These are phyloP conservation scores for Bufo bufo DNA, from an alignment of 2,113 vertebrate genomes.

Conservation along the genomic window DNA sequence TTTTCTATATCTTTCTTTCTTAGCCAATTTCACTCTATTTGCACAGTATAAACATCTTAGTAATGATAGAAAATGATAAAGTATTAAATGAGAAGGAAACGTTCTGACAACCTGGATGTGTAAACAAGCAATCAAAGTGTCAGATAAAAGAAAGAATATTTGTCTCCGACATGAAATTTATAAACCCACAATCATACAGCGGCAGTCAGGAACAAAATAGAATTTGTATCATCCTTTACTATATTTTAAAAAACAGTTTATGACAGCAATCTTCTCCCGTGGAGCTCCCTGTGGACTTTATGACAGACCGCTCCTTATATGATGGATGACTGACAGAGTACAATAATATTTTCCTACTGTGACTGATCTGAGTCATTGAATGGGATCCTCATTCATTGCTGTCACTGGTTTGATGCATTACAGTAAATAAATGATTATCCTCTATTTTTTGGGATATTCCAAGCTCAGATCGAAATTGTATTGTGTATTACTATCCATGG, in stretches of 20 bases:
- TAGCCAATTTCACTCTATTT: not conserved
- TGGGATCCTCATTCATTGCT: conserved; percentile 19
- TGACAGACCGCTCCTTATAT: not conserved
- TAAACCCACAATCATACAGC: not conserved
- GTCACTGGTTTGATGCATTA: not conserved
- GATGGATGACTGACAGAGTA: conserved; percentile 32
- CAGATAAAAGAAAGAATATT: not conserved
- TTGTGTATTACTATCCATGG: not conserved
- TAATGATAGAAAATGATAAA: not conserved
- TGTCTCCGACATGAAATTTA: not conserved
- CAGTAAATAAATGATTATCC: not conserved
- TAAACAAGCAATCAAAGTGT: not conserved
- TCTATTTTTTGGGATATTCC: not conserved
- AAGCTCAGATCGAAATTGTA: not conserved
- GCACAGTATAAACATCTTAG: not conserved
- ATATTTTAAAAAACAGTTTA: not conserved
- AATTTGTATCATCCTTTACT: not conserved
- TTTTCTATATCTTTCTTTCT: not conserved
- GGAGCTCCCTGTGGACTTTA: not conserved
- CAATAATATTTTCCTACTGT: conserved; percentile 7
- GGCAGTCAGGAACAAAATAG: not conserved
- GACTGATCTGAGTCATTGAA: not conserved
- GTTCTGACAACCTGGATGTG: not conserved
- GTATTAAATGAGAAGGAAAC: not conserved
- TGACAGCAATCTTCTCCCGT: not conserved